Conservation (phyloP, 2,797 vertebrate genomes). For the Rhadinocentrus ornatus region DNA sequence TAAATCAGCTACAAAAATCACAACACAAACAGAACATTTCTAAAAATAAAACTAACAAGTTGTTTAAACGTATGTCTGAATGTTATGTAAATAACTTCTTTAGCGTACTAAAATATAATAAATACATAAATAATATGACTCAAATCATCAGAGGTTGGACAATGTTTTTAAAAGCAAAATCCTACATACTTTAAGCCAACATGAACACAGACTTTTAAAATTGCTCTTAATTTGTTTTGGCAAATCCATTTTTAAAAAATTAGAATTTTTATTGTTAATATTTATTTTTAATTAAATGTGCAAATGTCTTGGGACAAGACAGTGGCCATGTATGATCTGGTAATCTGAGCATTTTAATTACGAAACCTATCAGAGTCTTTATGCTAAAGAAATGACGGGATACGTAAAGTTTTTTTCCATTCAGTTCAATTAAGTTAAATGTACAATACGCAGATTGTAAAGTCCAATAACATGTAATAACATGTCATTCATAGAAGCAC, state of each 20-base stretch:
- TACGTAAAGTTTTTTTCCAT: too few species aligned
- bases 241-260: neutral
- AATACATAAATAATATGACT: constrained; percentile 47
- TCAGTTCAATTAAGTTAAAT: neutral
- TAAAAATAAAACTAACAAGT: neutral
- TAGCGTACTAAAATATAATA: constrained; percentile 28
- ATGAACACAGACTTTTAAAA: neutral
- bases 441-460: neutral
- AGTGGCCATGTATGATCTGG: too few species aligned
- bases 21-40: constrained; percentile 16
- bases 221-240: neutral
- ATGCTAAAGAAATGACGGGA: neutral
- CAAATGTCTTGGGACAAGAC: neutral
- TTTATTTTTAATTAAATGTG: neutral
- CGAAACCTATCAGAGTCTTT: too few species aligned
- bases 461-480: neutral
- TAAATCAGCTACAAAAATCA: constrained; percentile 6
- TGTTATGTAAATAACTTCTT: constrained; percentile 2
- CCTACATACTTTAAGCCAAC: neutral
- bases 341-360: too few species aligned
- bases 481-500: constrained; percentile 5
- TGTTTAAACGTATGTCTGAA: constrained; percentile 14
- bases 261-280: too few species aligned
- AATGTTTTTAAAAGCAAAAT: constrained; percentile 2
- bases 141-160: constrained; percentile 2